Percentiles rank a stretch among this genome's conserved stretches.
phyloP scores from a whole-genome alignment of 2,888 invertebrate species.

The Drosophila austrosaltans region DNA sequence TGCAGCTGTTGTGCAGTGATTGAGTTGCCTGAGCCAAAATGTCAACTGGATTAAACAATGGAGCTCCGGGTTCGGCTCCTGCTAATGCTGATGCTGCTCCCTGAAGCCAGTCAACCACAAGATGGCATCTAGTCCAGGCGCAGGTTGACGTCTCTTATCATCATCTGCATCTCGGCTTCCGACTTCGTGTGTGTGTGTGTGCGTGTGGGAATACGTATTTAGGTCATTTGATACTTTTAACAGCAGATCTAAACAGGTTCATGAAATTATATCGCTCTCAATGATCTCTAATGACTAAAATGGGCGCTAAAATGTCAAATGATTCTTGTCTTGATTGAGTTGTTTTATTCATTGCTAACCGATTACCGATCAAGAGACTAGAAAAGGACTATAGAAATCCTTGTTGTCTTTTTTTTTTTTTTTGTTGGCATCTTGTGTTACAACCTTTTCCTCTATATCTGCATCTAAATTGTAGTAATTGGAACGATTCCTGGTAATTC shows the following conservation, averaged over 20 bases:
- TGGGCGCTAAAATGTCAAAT: slow-evolving; percentile 65
- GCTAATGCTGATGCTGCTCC: not conserved
- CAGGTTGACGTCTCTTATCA: slow-evolving; percentile 50
- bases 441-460: slow-evolving; percentile 42
- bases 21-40: slow-evolving; percentile 62
- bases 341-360: slow-evolving; percentile 20
- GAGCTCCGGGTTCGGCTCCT: slow-evolving; percentile 10
- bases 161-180: slow-evolving; percentile 58
- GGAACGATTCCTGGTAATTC: slow-evolving; percentile 54
- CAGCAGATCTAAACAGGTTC: slow-evolving; percentile 51
- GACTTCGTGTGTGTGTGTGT: not conserved
- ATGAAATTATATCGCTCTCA: slow-evolving; percentile 28
- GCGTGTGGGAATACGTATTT: slow-evolving; percentile 45
- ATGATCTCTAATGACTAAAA: slow-evolving; percentile 27
- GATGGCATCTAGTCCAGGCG: slow-evolving; percentile 24
- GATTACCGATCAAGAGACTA: slow-evolving; percentile 30
- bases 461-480: slow-evolving; percentile 55
- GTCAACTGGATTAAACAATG: slow-evolving; percentile 51
- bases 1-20: slow-evolving; percentile 50
- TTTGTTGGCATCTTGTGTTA: slow-evolving; percentile 47
- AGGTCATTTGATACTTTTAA: slow-evolving; percentile 61
- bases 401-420: slow-evolving; percentile 6
- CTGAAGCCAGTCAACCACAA: slow-evolving; percentile 56
- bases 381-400: slow-evolving; percentile 40
- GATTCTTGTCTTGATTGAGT: slow-evolving; percentile 67